These are phyloP conservation scores for Ranitomeya variabilis DNA, from an alignment of 2,113 vertebrate genomes.

Conservation along the genomic window DNA sequence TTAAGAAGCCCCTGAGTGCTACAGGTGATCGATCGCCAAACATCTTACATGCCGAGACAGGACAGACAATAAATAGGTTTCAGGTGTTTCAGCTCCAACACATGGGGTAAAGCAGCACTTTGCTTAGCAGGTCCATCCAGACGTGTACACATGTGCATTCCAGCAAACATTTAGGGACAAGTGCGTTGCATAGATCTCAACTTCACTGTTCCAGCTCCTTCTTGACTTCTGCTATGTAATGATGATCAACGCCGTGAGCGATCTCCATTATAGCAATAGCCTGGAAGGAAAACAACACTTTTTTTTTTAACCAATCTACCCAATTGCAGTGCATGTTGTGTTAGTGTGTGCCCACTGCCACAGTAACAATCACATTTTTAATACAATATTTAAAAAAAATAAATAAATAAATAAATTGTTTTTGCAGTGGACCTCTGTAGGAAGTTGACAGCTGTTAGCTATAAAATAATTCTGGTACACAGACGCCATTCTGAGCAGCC, in stretches of 20 bases:
- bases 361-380: too few species aligned
- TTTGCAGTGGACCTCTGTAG: not conserved
- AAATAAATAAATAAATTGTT: not conserved
- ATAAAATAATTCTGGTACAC: too few species aligned
- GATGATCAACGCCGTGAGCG: constrained; percentile 90
- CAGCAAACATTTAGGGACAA: constrained; percentile 64
- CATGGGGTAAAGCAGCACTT: constrained; percentile 57
- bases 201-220: constrained; percentile 81
- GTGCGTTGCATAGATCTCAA: constrained; percentile 65
- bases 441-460: too few species aligned
- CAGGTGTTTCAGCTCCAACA: constrained; percentile 5
- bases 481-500: too few species aligned
- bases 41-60: constrained; percentile 19
- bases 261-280: constrained; percentile 94
- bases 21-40: not conserved
- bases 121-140: constrained; percentile 66
- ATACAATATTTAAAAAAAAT: not conserved
- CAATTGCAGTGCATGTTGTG: too few species aligned
- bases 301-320: too few species aligned
- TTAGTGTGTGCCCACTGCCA: too few species aligned
- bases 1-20: not conserved
- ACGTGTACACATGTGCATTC: constrained; percentile 61
- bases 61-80: not conserved
- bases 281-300: constrained; percentile 67
- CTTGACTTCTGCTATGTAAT: constrained; percentile 83